A percentile compares a stretch with the other conserved stretches of the same genome.
phyloP scores from a whole-genome alignment of 2,113 vertebrate species.

The Myotis yumanensis region DNA sequence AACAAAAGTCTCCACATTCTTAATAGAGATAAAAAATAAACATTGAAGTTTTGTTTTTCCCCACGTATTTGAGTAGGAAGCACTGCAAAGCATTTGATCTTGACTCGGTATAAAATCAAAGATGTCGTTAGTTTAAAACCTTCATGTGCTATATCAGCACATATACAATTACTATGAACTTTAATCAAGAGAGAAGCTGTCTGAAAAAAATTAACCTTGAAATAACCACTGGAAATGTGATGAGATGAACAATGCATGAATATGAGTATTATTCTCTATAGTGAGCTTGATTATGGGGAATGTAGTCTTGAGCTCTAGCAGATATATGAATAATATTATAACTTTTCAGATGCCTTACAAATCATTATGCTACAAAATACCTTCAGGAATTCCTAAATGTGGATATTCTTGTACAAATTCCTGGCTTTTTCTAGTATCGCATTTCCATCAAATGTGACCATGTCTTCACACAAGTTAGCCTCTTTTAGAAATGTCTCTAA shows the following conservation, averaged over 20 bases:
- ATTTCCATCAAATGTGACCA: not conserved
- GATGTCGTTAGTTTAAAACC: constrained; percentile 47
- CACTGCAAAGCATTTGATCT: constrained; percentile 40
- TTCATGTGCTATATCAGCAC: constrained; percentile 52
- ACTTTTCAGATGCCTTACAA: not conserved
- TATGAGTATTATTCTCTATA: constrained; percentile 60
- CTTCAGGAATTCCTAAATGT: not conserved
- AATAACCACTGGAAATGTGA: constrained; percentile 70
- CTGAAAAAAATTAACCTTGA: constrained; percentile 75
- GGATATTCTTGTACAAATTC: not conserved
- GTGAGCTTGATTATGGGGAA: constrained; percentile 67
- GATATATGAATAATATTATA: constrained; percentile 12
- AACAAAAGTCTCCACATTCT: not conserved
- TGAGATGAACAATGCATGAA: constrained; percentile 75
- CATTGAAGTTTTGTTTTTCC: not conserved
- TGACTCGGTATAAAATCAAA: constrained; percentile 53
- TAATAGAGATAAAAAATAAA: constrained; percentile 2
- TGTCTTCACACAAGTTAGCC: not conserved
- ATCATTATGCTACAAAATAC: not conserved
- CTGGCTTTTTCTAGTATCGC: not conserved
- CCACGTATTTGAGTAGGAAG: not conserved
- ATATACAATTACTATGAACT: constrained; percentile 62
- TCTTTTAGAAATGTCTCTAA: constrained; percentile 35
- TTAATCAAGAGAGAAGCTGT: constrained; percentile 68
- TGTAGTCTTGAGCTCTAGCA: not conserved